These are phyloP conservation scores for Nemotelus nigrinus DNA, from an alignment of 2,888 invertebrate genomes.

Conservation along the genomic window DNA sequence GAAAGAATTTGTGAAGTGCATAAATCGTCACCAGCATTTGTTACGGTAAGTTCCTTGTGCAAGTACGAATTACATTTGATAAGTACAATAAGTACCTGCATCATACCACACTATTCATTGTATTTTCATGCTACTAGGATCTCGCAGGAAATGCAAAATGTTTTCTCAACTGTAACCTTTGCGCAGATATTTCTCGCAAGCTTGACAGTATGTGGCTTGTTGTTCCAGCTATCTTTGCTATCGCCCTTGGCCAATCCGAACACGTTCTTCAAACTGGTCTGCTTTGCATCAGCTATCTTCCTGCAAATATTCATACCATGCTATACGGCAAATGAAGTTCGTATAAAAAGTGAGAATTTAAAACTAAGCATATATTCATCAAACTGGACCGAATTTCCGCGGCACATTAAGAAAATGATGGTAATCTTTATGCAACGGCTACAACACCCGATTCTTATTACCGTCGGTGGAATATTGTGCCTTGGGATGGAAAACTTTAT, in stretches of 20 bases:
- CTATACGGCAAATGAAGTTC: constrained; percentile 29
- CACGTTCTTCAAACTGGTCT: constrained; percentile 25
- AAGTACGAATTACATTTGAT: not conserved
- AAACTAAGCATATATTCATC: constrained; percentile 23
- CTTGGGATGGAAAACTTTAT: constrained; percentile 42
- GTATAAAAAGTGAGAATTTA: constrained; percentile 12
- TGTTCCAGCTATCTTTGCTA: constrained; percentile 32
- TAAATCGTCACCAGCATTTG: constrained; percentile 28
- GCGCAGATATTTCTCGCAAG: constrained; percentile 29
- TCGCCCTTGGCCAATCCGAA: constrained; percentile 26
- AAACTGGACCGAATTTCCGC: constrained; percentile 22
- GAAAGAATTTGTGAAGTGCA: constrained; percentile 28
- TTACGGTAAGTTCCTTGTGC: not conserved
- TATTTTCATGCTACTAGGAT: not conserved
- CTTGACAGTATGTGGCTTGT: constrained; percentile 19
- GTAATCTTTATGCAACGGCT: constrained; percentile 37
- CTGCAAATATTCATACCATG: constrained; percentile 43
- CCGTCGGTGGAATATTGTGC: constrained; percentile 26
- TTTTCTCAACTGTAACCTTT: constrained; percentile 40
- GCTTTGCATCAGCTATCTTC: constrained; percentile 32
- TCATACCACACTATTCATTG: not conserved
- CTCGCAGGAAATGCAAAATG: constrained; percentile 17
- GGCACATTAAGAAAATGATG: constrained; percentile 26
- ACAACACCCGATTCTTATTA: constrained; percentile 20
- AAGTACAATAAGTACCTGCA: not conserved